Conservation (phyloP, 2,797 vertebrate species). For the Protonibea diacanthus region DNA sequence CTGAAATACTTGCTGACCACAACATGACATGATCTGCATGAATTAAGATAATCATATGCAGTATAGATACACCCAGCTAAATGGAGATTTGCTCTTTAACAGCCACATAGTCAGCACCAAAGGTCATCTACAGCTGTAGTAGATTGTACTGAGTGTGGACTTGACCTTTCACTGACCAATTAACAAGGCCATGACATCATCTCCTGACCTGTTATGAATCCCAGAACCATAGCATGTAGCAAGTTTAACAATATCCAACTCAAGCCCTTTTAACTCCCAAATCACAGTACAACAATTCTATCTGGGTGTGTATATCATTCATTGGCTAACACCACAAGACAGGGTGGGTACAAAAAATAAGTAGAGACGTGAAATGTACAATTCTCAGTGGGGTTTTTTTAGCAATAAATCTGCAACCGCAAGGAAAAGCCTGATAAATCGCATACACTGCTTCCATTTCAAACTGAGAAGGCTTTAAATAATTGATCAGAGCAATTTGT, state of each 20-base stretch:
- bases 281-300: constrained; percentile 19
- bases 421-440: neutral
- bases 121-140: constrained; percentile 30
- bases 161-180: constrained; percentile 50
- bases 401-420: neutral
- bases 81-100: constrained; percentile 39
- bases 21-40: constrained; percentile 5
- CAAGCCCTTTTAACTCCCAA: constrained; percentile 4
- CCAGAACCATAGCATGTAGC: neutral
- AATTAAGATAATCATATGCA: neutral
- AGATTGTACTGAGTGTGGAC: constrained; percentile 8
- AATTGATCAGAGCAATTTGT: neutral
- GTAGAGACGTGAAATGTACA: neutral
- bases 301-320: constrained; percentile 21
- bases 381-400: neutral
- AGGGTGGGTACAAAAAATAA: neutral
- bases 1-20: neutral
- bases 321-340: neutral
- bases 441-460: neutral
- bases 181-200: constrained; percentile 49
- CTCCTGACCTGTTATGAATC: constrained; percentile 28
- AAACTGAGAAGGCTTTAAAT: neutral
- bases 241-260: constrained; percentile 31
- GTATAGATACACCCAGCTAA: constrained; percentile 8
- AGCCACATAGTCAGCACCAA: constrained; percentile 13